Evolutionary conservation across 2,888 invertebrate genomes (phyloP).

Genomic region (Thyatira batis): DNA sequence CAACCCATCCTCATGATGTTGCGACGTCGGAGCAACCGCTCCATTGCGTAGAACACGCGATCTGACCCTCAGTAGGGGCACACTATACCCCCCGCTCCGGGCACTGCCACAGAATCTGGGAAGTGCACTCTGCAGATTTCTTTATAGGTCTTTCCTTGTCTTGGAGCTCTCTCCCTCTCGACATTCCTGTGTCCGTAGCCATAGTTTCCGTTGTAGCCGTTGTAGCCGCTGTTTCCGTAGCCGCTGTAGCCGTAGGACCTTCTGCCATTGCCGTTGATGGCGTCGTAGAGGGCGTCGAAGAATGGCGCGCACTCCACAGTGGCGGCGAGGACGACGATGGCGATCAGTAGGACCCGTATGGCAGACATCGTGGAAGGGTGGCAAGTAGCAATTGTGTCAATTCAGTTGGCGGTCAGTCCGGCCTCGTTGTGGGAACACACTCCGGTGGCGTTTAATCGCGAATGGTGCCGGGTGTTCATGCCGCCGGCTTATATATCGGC

Average conservation of each 20-base stretch:
- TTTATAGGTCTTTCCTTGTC: conserved; percentile 83
- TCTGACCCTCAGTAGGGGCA: conserved; percentile 84
- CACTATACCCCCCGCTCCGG: conserved; percentile 82
- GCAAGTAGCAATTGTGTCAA: conserved; percentile 66
- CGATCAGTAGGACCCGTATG: conserved; percentile 47
- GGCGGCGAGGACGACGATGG: conserved; percentile 41
- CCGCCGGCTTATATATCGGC: conserved; percentile 76
- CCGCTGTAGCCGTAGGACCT: conserved; percentile 65
- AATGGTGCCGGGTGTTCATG: conserved; percentile 75
- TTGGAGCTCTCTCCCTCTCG: conserved; percentile 42
- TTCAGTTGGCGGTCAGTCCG: conserved; percentile 70
- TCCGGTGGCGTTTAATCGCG: conserved; percentile 70
- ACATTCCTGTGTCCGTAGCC: conserved; percentile 33
- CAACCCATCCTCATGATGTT: conserved; percentile 80
- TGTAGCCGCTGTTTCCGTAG: conserved; percentile 49
- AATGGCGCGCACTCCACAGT: conserved; percentile 62
- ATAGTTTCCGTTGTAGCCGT: conserved; percentile 40
- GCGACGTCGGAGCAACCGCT: conserved; percentile 75
- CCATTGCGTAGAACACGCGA: conserved; percentile 81
- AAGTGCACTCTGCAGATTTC: conserved; percentile 87
- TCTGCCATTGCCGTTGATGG: conserved; percentile 64
- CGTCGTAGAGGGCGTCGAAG: conserved; percentile 76
- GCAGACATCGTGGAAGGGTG: conserved; percentile 74
- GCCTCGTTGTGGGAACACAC: conserved; percentile 72
- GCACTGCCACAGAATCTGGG: conserved; percentile 78